Evolutionary conservation across 2,797 vertebrate genomes (phyloP).

Genomic region (Gobio occitaniae): DNA sequence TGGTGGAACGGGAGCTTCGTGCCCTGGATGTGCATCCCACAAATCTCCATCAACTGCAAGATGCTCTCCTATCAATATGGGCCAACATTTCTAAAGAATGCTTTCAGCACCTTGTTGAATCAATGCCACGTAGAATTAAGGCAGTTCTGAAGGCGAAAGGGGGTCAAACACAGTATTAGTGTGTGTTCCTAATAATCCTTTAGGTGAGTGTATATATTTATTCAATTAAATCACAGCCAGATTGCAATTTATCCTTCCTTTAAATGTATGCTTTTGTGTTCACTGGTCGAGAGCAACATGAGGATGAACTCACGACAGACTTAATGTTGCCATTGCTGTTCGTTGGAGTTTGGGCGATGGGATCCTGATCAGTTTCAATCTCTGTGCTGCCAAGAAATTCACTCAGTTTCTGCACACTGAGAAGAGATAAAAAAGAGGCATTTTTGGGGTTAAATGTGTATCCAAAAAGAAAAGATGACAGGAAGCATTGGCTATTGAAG

Average conservation of each 20-base stretch:
- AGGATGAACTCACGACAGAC: constrained; percentile 84
- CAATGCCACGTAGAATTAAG: too few relatives aligned
- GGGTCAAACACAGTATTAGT: too few relatives aligned
- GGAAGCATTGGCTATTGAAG: neutral
- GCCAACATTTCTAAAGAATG: too few relatives aligned
- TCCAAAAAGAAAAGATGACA: neutral
- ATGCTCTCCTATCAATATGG: too few relatives aligned
- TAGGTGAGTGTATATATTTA: too few relatives aligned
- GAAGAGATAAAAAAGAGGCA: neutral
- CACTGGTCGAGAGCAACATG: neutral
- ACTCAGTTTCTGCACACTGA: constrained; percentile 94
- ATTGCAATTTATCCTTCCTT: neutral
- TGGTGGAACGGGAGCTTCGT: too few relatives aligned
- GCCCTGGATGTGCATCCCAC: too few relatives aligned
- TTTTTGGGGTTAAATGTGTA: neutral
- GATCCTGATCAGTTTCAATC: constrained; percentile 88
- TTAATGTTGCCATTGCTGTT: constrained; percentile 89
- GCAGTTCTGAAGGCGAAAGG: too few relatives aligned
- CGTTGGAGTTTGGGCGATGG: constrained; percentile 72
- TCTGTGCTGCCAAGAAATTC: constrained; percentile 96
- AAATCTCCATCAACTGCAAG: too few relatives aligned
- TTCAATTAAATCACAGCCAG: neutral
- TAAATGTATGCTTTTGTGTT: neutral
- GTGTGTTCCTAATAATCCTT: too few relatives aligned
- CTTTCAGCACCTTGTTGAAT: too few relatives aligned